phyloP scores from a whole-genome alignment of 2,797 vertebrate genomes.

The Uromys caudimaculatus region DNA sequence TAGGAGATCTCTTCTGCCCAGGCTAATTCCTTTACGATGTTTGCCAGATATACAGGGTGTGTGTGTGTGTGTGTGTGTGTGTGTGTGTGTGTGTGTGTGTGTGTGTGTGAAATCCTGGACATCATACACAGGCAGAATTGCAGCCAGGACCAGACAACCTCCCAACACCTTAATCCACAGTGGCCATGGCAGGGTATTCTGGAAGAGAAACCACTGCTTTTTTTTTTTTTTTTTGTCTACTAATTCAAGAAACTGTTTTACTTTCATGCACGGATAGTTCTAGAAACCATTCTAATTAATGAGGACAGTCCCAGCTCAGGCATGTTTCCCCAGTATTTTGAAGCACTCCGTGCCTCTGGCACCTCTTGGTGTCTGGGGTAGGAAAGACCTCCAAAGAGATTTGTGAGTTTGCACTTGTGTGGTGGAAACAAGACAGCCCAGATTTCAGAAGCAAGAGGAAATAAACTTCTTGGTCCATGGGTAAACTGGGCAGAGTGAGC shows the following conservation, averaged over 20 bases:
- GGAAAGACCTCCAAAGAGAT: slow-evolving; percentile 75
- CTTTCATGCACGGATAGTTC: neutral
- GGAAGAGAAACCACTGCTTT: neutral
- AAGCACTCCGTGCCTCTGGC: neutral
- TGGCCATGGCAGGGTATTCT: neutral
- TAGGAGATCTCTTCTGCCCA: neutral
- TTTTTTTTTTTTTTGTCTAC: neutral
- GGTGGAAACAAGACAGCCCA: slow-evolving; percentile 61
- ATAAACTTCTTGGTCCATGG: slow-evolving; percentile 73
- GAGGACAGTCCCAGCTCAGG: neutral
- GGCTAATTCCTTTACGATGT: neutral
- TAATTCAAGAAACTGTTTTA: neutral
- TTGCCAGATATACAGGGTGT: neutral
- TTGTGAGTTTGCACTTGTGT: slow-evolving; percentile 77
- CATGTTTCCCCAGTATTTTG: neutral
- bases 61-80: neutral
- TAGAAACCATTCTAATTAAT: neutral
- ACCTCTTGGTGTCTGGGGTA: neutral
- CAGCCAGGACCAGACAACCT: neutral
- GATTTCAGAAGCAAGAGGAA: slow-evolving; percentile 72
- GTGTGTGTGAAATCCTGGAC: neutral
- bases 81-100: neutral
- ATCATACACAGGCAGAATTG: neutral
- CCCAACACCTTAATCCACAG: neutral
- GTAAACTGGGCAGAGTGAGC: slow-evolving; percentile 72